Percentiles rank a stretch among this genome's conserved stretches.
These are phyloP conservation scores for Pogonocherus hispidulus DNA, from an alignment of 2,888 invertebrate genomes.

Conservation along the genomic window DNA sequence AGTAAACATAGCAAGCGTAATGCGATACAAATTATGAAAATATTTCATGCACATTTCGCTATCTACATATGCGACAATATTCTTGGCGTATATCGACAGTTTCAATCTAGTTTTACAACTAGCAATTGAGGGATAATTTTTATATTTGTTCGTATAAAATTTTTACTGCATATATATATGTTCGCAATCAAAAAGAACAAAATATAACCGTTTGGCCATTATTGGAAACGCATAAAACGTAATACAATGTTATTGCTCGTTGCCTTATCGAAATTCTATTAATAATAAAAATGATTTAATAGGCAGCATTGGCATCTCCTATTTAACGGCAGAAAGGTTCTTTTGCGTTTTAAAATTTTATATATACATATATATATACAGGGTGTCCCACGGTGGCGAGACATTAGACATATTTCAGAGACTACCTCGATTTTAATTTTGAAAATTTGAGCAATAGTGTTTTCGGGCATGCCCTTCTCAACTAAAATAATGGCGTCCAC, in stretches of 20 bases:
- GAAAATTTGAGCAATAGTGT: too few relatives aligned
- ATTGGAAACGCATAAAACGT: conserved; percentile 34
- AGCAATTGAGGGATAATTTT: conserved; percentile 41
- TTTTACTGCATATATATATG: conserved; percentile 46
- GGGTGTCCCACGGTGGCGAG: too few relatives aligned
- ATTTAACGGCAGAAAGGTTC: too few relatives aligned
- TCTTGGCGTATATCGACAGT: conserved; percentile 34
- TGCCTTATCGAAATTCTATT: not conserved
- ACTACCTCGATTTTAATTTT: too few relatives aligned
- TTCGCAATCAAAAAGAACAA: conserved; percentile 39
- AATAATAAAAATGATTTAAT: not conserved
- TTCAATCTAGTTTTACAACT: conserved; percentile 45
- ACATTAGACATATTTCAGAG: too few relatives aligned
- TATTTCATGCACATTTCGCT: not conserved
- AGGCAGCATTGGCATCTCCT: not conserved
- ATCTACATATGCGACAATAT: conserved; percentile 22
- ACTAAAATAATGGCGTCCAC: too few relatives aligned
- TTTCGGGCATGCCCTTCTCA: too few relatives aligned
- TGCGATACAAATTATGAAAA: not conserved
- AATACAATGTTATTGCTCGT: conserved; percentile 36
- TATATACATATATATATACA: too few relatives aligned
- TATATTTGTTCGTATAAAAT: conserved; percentile 39
- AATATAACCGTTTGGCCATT: conserved; percentile 30
- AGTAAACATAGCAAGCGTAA: not conserved
- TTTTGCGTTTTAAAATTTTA: too few relatives aligned